Evolutionary conservation across 2,888 invertebrate genomes (phyloP), one percentile per base, ranked within the genome.

Genomic region (Netelia inedita): DNA sequence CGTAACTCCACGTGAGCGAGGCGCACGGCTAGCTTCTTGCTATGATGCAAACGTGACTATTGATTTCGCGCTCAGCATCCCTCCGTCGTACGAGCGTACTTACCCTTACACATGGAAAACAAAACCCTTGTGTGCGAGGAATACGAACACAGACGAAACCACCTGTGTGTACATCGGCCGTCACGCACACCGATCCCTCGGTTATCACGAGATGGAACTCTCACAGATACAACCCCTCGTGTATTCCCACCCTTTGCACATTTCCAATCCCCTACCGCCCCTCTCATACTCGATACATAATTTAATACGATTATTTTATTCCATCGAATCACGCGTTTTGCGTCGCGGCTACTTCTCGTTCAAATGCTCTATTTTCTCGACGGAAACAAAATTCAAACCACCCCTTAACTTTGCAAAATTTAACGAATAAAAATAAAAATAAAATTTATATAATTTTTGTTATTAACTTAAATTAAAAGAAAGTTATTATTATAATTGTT

Each of bases 61-160:
- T 92, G 91, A 92, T 92, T 92, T 92, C 91, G 88, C 87, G 88
- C 79, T 79, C 91, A 91, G 90, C 92, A 91, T 92, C 92, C 90
- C 89, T 86, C 65, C 69, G 79, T 82, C 53, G 35, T 59, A 55
- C 66, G 61, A 59, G 50, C 53, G 35, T 28, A 78, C 66, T 19
- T 9, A 23, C 53, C 16, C 72, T 35, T n/a, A 66, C 66, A 66
- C 71, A 28, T 14, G 11, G 19, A 69, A 28, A 59, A 59, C 9
- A 10, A 10, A 5, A 10, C n/a, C 21, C 19, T 10, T 14, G 11
- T 19, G 59, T 57, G 73, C 10, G 43, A 72, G 63, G 10, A 19
- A 41, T 46, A 50, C 57, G 23, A 68, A 71, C 68, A 73, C 78
- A 19, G 43, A 53, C 50, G 19, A 14, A 71, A 55, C 79, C 73